These are phyloP conservation scores for Lasioglossum vierecki DNA, from an alignment of 2,888 invertebrate species.

Conservation along the genomic window DNA sequence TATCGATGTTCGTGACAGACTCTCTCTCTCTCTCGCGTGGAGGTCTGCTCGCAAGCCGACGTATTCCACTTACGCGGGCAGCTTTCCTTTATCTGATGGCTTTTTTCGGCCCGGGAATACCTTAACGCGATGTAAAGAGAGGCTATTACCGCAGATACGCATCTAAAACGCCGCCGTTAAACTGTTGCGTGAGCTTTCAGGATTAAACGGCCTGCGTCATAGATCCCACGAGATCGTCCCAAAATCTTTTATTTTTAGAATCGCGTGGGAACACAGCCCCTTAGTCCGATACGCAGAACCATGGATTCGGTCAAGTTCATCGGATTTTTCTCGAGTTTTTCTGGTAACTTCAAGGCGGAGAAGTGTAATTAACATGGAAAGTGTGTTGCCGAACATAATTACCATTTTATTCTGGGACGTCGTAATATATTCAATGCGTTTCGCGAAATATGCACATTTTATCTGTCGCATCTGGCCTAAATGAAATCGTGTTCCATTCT, in stretches of 20 bases:
- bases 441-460: not conserved
- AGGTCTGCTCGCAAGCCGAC: constrained; percentile 7
- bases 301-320: not conserved
- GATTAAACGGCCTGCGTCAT: constrained; percentile 30
- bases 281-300: not conserved
- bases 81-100: constrained; percentile 33
- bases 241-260: not conserved
- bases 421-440: not conserved
- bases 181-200: constrained; percentile 33
- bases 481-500: not conserved
- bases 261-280: not conserved
- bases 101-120: not conserved
- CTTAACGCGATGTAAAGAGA: constrained; percentile 11
- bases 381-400: not conserved
- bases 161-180: constrained; percentile 18
- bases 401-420: not conserved
- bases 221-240: constrained; percentile 5
- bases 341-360: not conserved
- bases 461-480: not conserved
- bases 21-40: constrained; percentile 27
- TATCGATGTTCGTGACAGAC: constrained; percentile 48
- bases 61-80: constrained; percentile 18
- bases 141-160: constrained; percentile 32
- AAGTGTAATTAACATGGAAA: not conserved
- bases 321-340: not conserved